These are phyloP conservation scores for Hippocampus abdominalis DNA, from an alignment of 2,113 vertebrate genomes.

Conservation along the genomic window DNA sequence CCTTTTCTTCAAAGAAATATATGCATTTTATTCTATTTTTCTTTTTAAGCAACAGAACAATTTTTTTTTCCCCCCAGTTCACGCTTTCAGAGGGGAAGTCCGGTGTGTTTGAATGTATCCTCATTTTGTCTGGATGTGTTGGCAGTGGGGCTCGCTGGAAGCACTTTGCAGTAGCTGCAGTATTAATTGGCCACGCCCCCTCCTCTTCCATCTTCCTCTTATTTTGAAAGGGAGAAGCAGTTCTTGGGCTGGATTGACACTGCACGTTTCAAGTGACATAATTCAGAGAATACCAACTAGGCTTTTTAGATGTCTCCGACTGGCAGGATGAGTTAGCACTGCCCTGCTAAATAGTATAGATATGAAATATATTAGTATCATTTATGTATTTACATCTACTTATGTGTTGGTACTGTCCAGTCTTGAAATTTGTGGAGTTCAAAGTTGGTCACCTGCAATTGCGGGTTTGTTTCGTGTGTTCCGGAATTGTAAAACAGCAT, in stretches of 20 bases:
- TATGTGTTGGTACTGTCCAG: not conserved
- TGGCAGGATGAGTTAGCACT: no score
- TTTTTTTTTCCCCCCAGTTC: not conserved
- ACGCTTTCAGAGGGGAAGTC: not conserved
- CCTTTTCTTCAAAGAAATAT: not conserved
- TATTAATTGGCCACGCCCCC: constrained; percentile 18
- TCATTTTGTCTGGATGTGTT: not conserved
- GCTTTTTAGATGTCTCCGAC: no score
- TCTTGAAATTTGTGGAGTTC: not conserved
- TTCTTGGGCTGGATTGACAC: not conserved
- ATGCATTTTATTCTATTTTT: not conserved
- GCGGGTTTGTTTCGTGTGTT: not conserved
- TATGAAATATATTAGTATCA: not conserved
- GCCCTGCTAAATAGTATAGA: not conserved
- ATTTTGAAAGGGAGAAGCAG: not conserved
- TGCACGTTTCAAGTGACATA: not conserved
- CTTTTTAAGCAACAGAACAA: not conserved
- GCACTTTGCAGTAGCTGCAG: constrained; percentile 48
- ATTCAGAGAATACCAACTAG: no score
- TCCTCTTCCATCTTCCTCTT: not conserved
- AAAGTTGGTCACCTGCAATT: not conserved
- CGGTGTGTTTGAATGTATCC: constrained; percentile 57
- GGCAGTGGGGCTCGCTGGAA: constrained; percentile 25
- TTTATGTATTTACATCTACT: not conserved
- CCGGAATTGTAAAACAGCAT: not conserved